These are phyloP conservation scores for Pachypeltis micranthus DNA, from an alignment of 1,140 invertebrate genomes.

Conservation along the genomic window DNA sequence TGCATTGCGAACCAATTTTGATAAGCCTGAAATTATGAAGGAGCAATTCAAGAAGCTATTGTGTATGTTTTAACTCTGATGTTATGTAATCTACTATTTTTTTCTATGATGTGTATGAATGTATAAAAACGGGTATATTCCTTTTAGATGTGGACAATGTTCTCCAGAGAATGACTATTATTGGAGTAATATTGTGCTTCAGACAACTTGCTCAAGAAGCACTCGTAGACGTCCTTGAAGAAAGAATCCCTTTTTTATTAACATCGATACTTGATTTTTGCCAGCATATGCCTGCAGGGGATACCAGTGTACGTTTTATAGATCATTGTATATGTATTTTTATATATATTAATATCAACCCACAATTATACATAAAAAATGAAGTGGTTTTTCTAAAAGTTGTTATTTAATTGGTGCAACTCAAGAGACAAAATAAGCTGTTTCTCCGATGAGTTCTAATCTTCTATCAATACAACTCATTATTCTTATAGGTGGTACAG, in stretches of 20 bases:
- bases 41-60: slow-evolving; percentile 85
- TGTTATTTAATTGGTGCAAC: background rate
- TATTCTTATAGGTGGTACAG: no score
- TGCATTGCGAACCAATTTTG: slow-evolving; percentile 87
- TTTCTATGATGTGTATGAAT: no score
- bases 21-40: slow-evolving; percentile 96
- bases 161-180: slow-evolving; percentile 91
- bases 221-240: slow-evolving; percentile 83
- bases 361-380: no score
- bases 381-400: background rate
- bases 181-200: slow-evolving; percentile 94
- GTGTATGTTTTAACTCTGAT: slow-evolving; percentile 36
- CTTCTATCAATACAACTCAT: no score
- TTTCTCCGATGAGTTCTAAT: no score
- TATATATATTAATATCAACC: no score
- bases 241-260: slow-evolving; percentile 91
- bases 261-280: slow-evolving; percentile 91
- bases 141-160: slow-evolving; percentile 76
- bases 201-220: slow-evolving; percentile 85
- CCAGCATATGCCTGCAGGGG: slow-evolving; percentile 79
- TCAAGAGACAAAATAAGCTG: no score
- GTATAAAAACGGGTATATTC: no score
- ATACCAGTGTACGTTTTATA: slow-evolving; percentile 59
- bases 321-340: no score
- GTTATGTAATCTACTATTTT: background rate